These are phyloP conservation scores for Eupeodes luniger DNA, from an alignment of 2,888 invertebrate species.

Conservation along the genomic window DNA sequence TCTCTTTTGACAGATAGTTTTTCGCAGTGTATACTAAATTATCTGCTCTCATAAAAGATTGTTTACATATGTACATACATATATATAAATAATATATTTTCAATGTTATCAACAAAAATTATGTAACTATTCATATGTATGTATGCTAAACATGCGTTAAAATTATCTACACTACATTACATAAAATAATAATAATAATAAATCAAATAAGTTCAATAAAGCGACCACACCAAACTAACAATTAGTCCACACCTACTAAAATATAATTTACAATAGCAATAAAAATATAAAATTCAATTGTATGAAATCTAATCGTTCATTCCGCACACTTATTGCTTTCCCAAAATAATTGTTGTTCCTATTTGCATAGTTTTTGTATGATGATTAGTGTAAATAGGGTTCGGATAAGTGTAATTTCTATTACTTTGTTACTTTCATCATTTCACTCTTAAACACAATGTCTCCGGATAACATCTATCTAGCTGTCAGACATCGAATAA, in stretches of 20 bases:
- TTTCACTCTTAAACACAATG: no score
- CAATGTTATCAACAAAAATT: no score
- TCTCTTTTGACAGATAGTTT: no score
- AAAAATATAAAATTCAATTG: background rate
- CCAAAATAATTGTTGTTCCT: background rate
- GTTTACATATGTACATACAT: no score
- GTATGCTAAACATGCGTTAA: no score
- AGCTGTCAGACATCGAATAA: no score
- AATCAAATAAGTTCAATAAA: background rate
- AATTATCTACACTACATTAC: no score
- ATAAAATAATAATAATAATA: background rate
- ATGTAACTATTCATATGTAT: background rate
- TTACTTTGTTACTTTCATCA: no score
- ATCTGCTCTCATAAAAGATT: no score
- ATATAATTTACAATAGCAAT: background rate
- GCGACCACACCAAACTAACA: background rate
- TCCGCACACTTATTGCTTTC: background rate
- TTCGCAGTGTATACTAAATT: no score
- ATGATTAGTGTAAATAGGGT: background rate
- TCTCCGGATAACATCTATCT: no score
- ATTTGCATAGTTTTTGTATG: background rate
- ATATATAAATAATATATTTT: no score
- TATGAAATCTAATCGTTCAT: background rate
- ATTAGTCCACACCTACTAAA: conserved; percentile 4
- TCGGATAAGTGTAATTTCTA: background rate